Base-by-base conservation (phyloP, 1,140 invertebrate species). In the Nautilus pompilius region DNA sequence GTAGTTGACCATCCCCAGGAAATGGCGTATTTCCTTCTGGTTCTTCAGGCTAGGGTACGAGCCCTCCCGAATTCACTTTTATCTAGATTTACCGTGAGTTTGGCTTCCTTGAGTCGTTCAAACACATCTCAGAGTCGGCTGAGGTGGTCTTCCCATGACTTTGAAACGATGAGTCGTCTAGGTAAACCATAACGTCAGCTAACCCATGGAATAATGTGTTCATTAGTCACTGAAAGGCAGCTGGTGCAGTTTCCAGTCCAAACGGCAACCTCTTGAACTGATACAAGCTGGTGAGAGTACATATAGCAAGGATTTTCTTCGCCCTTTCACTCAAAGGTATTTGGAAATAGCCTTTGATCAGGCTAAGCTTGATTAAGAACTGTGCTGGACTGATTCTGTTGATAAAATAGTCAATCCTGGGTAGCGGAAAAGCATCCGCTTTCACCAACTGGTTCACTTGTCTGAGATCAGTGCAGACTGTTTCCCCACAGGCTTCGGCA, bases 201-300 rank as follows among this genome's bases (percentile, higher is more conserved):
- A 77, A 34, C 6, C 34, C 49, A 20, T 28, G 8, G 6, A 57
- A 10, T 34, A 29, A 5, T 13, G 13, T 15, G 29, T 53, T 62
- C 6, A 87, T 84, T 15, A 82, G 78, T 13, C 85, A 54, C 68
- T 86, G n/a, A 62, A 86, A 87, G 5, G 78, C 70, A 17, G 77
- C 65, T 5, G 77, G 71, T n/a, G 78, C 70, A 65, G 83, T 84
- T 32, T 65, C 64, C 13, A 85, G 56, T 24, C 84, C 84, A 65
- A 85, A 84, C 17, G 80, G 78, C 75, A 85, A 71, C 0, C 74
- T 51, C 2, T 48, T 65, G 62, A 82, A 85, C 55, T 78, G 60
- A 36, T 66, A 80, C 20, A 46, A 33, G n/a, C 5, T 6, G 22
- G 59, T 30, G 15, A 33, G 34, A 1, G 53, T 67, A 2, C 57